Base-by-base conservation (phyloP, 1,140 invertebrate species). In the Zaprionus inermis region DNA sequence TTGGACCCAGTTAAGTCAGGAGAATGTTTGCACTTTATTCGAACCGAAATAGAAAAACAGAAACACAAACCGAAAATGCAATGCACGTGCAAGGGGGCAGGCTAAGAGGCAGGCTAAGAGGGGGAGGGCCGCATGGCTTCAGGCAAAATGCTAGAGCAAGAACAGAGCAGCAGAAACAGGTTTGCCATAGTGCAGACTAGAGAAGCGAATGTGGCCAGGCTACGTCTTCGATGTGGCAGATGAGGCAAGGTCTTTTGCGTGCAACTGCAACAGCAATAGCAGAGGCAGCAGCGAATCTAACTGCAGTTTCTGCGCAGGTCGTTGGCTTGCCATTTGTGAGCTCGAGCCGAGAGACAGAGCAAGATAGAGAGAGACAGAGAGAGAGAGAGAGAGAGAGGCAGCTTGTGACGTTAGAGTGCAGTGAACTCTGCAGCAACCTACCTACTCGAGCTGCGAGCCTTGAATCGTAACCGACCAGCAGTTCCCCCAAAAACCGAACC, bases 271-370 rank as follows among this genome's bases (percentile, higher is more conserved):
- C 63, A 72, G 49, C 60, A 64, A 65, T 34, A 57, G 34, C 44
- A 76, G 46, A 59, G 38, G 51, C 49, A 84, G 69, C 64, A 61
- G 51, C 61, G 56, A 88, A 89, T 84, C 84, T 89, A 88, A 89
- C 84, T 80, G 84, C 84, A 88, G 84, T 80, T 89, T 89, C 80
- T 84, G 84, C 84, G 80, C 83, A 86, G 83, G 84, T 84, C 84
- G 84, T 89, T 88, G 81, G 67, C 81, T 64, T 61, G 55, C 34
- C 73, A 89, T 81, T 79, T 81, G 79, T 66, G 55, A 69, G 57
- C 32, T 32, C 6, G 72, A 34, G 41, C 4, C 30, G 3, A 30
- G 63, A 56, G 41, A 54, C 16, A 75, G 63, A 61, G 54, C 32
- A 20, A 32, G 58, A 38, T 38, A 32, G 20, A 54, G 7, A 44